These are phyloP conservation scores for Drosophila neonasuta DNA, from an alignment of 2,888 invertebrate genomes.

Conservation along the genomic window DNA sequence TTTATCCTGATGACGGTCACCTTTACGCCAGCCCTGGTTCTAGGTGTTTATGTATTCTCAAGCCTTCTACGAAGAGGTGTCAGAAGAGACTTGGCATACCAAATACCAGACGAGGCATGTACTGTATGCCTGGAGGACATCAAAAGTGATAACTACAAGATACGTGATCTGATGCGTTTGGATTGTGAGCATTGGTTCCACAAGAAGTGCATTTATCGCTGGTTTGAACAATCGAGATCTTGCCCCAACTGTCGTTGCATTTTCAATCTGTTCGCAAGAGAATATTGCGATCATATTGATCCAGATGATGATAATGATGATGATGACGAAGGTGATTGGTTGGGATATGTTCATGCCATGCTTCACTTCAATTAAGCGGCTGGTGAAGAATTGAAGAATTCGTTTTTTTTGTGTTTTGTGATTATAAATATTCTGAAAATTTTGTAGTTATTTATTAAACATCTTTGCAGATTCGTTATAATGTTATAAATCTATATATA, in stretches of 20 bases:
- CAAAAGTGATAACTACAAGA: neutral
- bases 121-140: slow-evolving; percentile 17
- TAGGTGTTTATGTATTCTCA: neutral
- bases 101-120: slow-evolving; percentile 4
- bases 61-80: neutral
- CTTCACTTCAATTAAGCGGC: too few species aligned
- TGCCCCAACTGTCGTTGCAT: slow-evolving; percentile 27
- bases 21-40: neutral
- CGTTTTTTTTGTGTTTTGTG: too few species aligned
- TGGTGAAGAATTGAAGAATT: too few species aligned
- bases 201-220: slow-evolving; percentile 8
- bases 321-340: too few species aligned
- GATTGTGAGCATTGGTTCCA: slow-evolving; percentile 28
- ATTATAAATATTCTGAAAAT: too few species aligned
- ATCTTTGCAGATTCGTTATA: too few species aligned
- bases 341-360: too few species aligned
- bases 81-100: neutral
- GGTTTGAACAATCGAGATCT: slow-evolving; percentile 2
- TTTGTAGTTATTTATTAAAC: too few species aligned
- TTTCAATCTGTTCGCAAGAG: neutral
- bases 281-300: too few species aligned
- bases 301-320: too few species aligned
- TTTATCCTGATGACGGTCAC: neutral
- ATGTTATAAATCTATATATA: too few species aligned
- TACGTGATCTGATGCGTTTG: neutral